These are phyloP conservation scores for Mayetiola destructor DNA, from an alignment of 2,888 invertebrate species.

Conservation along the genomic window DNA sequence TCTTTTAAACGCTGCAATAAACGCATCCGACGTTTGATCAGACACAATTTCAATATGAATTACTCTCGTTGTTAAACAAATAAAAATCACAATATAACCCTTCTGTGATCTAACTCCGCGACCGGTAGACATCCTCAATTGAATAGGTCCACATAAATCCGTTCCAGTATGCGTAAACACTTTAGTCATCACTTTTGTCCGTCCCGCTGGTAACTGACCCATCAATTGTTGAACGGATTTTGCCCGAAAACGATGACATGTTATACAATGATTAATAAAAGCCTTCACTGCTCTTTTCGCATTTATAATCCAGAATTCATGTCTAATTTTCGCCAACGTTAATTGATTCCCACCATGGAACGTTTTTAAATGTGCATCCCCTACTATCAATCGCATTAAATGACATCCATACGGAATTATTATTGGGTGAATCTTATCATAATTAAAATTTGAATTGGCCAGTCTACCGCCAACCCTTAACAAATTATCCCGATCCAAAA, in stretches of 20 bases:
- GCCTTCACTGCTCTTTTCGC: constrained; percentile 15
- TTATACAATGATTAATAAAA: constrained; percentile 17
- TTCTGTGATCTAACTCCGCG: constrained; percentile 19
- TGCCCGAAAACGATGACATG: constrained; percentile 15
- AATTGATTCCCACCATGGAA: constrained; percentile 20
- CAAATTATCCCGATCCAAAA: neutral
- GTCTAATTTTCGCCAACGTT: constrained; percentile 17
- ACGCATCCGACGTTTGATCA: constrained; percentile 20
- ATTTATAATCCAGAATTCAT: constrained; percentile 20
- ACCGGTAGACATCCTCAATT: constrained; percentile 15
- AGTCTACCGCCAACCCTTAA: constrained; percentile 1
- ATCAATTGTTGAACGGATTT: constrained; percentile 19
- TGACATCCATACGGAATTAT: neutral
- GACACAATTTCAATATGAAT: constrained; percentile 18
- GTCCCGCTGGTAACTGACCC: constrained; percentile 21
- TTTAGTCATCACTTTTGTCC: constrained; percentile 14
- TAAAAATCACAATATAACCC: constrained; percentile 22
- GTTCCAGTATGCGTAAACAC: constrained; percentile 19
- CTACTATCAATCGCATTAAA: neutral
- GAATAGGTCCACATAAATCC: constrained; percentile 19
- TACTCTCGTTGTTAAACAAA: constrained; percentile 21
- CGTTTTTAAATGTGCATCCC: constrained; percentile 2
- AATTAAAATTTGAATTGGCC: neutral
- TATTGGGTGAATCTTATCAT: neutral
- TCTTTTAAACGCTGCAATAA: constrained; percentile 22